These are phyloP conservation scores for Lophius americanus DNA, from an alignment of 2,797 vertebrate genomes.

Conservation along the genomic window DNA sequence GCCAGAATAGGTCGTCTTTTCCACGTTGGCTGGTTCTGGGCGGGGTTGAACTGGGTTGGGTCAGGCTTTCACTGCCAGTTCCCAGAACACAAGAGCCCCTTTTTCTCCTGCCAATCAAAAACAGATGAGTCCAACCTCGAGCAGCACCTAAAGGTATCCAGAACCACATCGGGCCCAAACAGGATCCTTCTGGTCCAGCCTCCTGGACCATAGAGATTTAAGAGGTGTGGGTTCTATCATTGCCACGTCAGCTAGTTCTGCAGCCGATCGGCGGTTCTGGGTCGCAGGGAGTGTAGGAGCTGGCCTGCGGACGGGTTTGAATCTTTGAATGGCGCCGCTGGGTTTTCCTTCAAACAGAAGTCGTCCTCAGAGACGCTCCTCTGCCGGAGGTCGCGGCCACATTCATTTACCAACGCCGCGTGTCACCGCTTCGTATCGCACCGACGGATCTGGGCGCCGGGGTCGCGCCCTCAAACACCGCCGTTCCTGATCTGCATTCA, in stretches of 20 bases:
- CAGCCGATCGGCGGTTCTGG: constrained; percentile 24
- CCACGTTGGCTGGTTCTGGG: too few relatives aligned
- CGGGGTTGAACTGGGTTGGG: constrained; percentile 58
- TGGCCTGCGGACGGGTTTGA: constrained; percentile 62
- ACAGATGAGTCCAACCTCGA: constrained; percentile 79
- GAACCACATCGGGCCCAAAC: too few relatives aligned
- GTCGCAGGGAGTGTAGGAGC: constrained; percentile 32
- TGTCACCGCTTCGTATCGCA: constrained; percentile 62
- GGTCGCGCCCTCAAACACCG: constrained; percentile 30
- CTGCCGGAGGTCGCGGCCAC: constrained; percentile 53
- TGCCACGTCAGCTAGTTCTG: constrained; percentile 14
- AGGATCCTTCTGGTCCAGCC: too few relatives aligned
- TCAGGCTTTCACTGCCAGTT: constrained; percentile 67
- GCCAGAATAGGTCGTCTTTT: constrained; percentile 42
- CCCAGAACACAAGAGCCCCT: constrained; percentile 71
- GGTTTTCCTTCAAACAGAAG: constrained; percentile 48
- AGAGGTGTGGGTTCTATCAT: too few relatives aligned
- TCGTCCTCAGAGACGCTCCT: too few relatives aligned
- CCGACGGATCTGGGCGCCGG: constrained; percentile 45
- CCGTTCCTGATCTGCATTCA: constrained; percentile 31
- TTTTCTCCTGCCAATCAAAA: constrained; percentile 77
- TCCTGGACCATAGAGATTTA: too few relatives aligned
- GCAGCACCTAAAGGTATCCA: too few relatives aligned
- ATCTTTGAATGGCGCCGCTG: constrained; percentile 62
- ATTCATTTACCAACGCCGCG: constrained; percentile 72